A percentile compares a stretch with the other conserved stretches of the same genome.
phyloP scores from a whole-genome alignment of 2,797 vertebrate species.

The Tragopan temminckii region DNA sequence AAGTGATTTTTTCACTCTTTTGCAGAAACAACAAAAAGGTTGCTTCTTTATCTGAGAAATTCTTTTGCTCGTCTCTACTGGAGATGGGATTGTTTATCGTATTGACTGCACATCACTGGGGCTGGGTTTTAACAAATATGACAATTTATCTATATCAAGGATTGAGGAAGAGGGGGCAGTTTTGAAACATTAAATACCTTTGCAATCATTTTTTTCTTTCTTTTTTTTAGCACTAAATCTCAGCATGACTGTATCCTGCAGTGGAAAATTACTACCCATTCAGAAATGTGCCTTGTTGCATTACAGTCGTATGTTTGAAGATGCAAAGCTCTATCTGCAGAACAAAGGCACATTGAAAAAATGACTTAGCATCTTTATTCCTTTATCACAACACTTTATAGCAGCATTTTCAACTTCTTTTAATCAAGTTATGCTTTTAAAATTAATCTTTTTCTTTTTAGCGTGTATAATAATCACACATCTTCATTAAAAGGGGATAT shows the following conservation, averaged over 20 bases:
- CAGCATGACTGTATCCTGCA: conserved; percentile 57
- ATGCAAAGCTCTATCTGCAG: conserved; percentile 60
- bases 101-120: conserved; percentile 69
- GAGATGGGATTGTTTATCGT: conserved; percentile 72
- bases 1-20: conserved; percentile 42
- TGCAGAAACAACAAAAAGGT: conserved; percentile 42
- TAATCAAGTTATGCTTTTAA: background rate
- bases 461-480: background rate
- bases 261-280: conserved; percentile 62
- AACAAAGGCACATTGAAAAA: conserved; percentile 60
- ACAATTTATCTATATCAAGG: conserved; percentile 71
- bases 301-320: conserved; percentile 37
- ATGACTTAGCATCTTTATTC: conserved; percentile 52
- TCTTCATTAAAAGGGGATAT: background rate
- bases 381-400: conserved; percentile 13
- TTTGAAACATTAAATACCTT: conserved; percentile 68
- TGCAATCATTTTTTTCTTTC: conserved; percentile 14
- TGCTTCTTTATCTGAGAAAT: conserved; percentile 47
- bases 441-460: background rate
- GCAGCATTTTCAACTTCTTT: background rate
- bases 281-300: conserved; percentile 58
- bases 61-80: conserved; percentile 46
- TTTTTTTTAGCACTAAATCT: conserved; percentile 51
- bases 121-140: conserved; percentile 72
- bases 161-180: background rate